Conservation (phyloP, 2,888 invertebrate genomes). For the Adelognathus sp. region DNA sequence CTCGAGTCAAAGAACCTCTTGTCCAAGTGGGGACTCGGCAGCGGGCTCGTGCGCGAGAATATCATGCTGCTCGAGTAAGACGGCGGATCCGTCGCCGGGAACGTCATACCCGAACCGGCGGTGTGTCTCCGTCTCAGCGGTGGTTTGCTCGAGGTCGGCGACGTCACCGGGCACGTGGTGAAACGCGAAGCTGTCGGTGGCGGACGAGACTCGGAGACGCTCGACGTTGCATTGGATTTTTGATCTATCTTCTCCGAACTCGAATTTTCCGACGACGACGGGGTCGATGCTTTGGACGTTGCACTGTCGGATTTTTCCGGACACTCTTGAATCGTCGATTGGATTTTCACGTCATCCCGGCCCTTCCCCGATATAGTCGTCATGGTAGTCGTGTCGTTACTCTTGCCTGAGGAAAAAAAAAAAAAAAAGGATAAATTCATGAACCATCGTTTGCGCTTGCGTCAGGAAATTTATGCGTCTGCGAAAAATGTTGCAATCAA, state of each 20-base stretch:
- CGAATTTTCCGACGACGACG: conserved; percentile 76
- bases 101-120: conserved; percentile 78
- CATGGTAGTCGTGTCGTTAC: conserved; percentile 63
- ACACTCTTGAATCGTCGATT: conserved; percentile 51
- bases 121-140: conserved; percentile 76
- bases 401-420: conserved; percentile 68
- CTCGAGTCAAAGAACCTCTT: conserved; percentile 92
- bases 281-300: conserved; percentile 73
- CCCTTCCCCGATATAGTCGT: conserved; percentile 26
- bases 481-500: background rate
- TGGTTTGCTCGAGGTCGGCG: conserved; percentile 76
- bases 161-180: conserved; percentile 75
- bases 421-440: conserved; percentile 30
- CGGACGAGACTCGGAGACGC: conserved; percentile 68
- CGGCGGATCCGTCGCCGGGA: conserved; percentile 79
- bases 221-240: conserved; percentile 70
- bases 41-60: conserved; percentile 80
- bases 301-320: conserved; percentile 66
- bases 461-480: background rate
- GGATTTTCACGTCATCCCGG: conserved; percentile 32
- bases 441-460: too few species aligned
- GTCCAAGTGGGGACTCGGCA: conserved; percentile 87
- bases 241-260: conserved; percentile 77
- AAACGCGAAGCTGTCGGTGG: conserved; percentile 69
- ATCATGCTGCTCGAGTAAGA: conserved; percentile 78